Conservation (phyloP, 30 jellyfish, hydroid and myxozoan genomes). For the Hydra vulgaris region DNA sequence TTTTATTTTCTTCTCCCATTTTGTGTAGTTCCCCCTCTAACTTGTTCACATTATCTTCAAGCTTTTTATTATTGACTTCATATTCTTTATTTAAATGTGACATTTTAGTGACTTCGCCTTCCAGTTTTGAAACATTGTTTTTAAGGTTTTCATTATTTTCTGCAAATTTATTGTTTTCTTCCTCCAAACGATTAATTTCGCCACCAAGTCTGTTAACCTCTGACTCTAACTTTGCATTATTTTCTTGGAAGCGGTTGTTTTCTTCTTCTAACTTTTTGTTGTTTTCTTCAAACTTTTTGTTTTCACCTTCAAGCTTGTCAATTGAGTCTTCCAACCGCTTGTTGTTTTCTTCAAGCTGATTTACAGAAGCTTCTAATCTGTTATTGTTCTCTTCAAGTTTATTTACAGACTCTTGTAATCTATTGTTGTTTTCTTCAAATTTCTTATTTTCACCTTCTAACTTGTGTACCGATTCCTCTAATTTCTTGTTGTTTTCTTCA, state of each 20-base stretch:
- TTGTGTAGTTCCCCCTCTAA: slow-evolving; percentile 55
- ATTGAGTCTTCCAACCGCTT: slow-evolving; percentile 54
- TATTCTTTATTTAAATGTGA: slow-evolving; percentile 52
- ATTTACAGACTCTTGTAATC: slow-evolving; percentile 30
- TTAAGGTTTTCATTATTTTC: slow-evolving; percentile 74
- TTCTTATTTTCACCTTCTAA: slow-evolving; percentile 65
- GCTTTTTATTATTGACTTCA: slow-evolving; percentile 45
- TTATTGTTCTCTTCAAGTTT: slow-evolving; percentile 64
- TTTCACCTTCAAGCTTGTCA: slow-evolving; percentile 63
- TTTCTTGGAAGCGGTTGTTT: slow-evolving; percentile 60
- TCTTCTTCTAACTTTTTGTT: slow-evolving; percentile 56
- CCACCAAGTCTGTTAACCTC: slow-evolving; percentile 52
- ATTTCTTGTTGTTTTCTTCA: slow-evolving; percentile 55
- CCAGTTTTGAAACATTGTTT: slow-evolving; percentile 46
- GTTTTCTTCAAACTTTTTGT: slow-evolving; percentile 45
- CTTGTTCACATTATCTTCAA: slow-evolving; percentile 33
- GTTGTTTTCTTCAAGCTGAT: slow-evolving; percentile 73
- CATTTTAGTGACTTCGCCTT: slow-evolving; percentile 57
- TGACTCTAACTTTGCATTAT: slow-evolving; percentile 45
- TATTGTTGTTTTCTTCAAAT: slow-evolving; percentile 48
- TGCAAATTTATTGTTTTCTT: slow-evolving; percentile 73
- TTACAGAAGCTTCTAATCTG: slow-evolving; percentile 62
- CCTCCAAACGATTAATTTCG: slow-evolving; percentile 59
- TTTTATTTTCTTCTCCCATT: slow-evolving; percentile 54
- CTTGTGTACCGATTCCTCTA: slow-evolving; percentile 54